Conservation (phyloP, 2,797 vertebrate species). For the Setipinna tenuifilis region DNA sequence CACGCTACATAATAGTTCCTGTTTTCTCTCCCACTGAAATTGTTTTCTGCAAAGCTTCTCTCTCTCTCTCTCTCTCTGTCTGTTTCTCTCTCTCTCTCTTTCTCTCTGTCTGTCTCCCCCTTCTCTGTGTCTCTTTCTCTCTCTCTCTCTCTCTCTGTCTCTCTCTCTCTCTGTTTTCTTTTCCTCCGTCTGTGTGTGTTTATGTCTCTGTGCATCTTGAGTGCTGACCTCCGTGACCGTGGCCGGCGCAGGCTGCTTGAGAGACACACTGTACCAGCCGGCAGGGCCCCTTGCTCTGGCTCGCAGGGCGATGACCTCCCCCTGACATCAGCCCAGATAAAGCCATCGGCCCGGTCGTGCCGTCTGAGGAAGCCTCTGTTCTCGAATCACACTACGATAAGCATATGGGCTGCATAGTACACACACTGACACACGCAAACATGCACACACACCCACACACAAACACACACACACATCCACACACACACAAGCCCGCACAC, state of each 20-base stretch:
- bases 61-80: background rate
- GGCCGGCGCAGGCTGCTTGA: background rate
- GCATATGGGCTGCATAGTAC: background rate
- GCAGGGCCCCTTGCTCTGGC: background rate
- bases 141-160: background rate
- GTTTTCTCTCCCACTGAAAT: background rate
- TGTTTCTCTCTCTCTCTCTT: conserved; percentile 1
- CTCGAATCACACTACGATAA: background rate
- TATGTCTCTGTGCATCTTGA: background rate
- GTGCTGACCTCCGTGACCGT: background rate
- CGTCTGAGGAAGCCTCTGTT: background rate
- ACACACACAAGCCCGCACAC: background rate
- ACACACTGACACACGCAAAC: background rate
- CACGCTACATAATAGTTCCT: background rate
- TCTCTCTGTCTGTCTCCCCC: background rate
- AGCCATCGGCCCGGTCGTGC: background rate
- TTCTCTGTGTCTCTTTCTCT: no score
- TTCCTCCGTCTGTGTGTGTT: background rate
- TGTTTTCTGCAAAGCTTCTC: background rate
- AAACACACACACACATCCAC: background rate
- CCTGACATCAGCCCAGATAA: no score
- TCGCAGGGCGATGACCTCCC: background rate
- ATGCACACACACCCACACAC: background rate
- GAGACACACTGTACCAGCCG: conserved; percentile 2
- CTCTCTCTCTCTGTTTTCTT: background rate